Conservation (phyloP, 2,888 invertebrate genomes). For the Oscheius onirici region DNA sequence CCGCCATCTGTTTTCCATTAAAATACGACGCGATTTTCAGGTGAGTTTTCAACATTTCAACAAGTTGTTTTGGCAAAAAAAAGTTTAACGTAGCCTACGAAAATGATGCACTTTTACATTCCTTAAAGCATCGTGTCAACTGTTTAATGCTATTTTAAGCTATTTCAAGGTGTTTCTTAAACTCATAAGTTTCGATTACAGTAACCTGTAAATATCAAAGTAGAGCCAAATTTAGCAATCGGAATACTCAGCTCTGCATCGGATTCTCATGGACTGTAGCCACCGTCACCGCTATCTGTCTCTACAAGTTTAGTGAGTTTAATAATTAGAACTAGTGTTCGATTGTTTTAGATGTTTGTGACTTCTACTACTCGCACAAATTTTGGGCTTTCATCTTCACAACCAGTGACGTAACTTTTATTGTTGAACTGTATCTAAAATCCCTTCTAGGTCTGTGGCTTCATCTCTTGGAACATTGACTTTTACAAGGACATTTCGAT, state of each 20-base stretch:
- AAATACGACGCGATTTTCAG: conserved; percentile 22
- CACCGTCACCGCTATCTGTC: not conserved
- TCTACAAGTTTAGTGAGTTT: conserved; percentile 11
- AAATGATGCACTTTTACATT: too few species aligned
- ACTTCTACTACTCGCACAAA: not conserved
- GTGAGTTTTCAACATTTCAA: too few species aligned
- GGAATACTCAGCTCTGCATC: conserved; percentile 5
- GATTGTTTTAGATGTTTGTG: conserved; percentile 16
- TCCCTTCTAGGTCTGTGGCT: not conserved
- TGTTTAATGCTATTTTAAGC: too few species aligned
- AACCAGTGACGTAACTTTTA: not conserved
- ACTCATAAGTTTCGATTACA: too few species aligned
- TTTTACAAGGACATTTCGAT: conserved; percentile 21
- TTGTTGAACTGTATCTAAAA: not conserved
- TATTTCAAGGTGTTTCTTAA: too few species aligned
- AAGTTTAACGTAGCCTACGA: not conserved
- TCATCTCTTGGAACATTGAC: not conserved
- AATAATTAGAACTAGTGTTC: not conserved
- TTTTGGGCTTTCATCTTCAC: conserved; percentile 2
- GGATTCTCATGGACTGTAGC: conserved; percentile 24
- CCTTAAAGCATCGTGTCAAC: too few species aligned
- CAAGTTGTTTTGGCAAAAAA: not conserved
- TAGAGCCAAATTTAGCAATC: conserved; percentile 1
- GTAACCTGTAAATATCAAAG: too few species aligned
- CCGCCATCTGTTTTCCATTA: conserved; percentile 16